phyloP scores from a whole-genome alignment of 2,797 vertebrate genomes.

The Lutjanus campechanus region DNA sequence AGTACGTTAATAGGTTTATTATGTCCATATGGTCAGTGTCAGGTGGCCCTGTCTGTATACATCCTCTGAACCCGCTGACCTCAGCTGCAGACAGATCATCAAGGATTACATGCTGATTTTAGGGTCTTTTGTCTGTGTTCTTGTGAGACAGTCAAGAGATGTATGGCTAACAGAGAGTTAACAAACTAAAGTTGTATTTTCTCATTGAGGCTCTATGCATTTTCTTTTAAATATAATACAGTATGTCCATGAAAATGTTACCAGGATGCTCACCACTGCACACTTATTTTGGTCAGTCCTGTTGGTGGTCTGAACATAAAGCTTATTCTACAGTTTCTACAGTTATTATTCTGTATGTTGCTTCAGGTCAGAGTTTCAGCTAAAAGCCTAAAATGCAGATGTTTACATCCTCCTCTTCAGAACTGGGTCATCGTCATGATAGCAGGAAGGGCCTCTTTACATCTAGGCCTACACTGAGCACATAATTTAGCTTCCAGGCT shows the following conservation, averaged over 20 bases:
- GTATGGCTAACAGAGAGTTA: not conserved
- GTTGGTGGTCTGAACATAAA: not conserved
- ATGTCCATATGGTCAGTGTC: slow-evolving; percentile 38
- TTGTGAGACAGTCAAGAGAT: not conserved
- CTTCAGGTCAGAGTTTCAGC: slow-evolving; percentile 7
- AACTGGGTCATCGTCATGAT: slow-evolving; percentile 13
- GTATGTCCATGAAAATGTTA: not conserved
- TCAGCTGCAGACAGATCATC: slow-evolving; percentile 36
- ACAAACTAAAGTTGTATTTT: not conserved
- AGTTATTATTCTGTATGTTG: not conserved
- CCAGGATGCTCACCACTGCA: not conserved
- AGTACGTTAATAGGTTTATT: slow-evolving; percentile 21
- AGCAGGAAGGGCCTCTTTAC: slow-evolving; percentile 19
- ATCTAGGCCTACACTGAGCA: not conserved
- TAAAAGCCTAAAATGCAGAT: slow-evolving; percentile 1
- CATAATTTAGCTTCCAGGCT: not conserved
- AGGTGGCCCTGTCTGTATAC: not conserved
- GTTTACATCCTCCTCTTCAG: slow-evolving; percentile 29
- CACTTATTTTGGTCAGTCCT: not conserved
- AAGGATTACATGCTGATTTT: slow-evolving; percentile 27
- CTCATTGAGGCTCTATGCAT: not conserved
- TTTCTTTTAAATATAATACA: not conserved
- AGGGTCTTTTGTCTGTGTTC: slow-evolving; percentile 3
- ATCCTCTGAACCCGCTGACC: slow-evolving; percentile 21
- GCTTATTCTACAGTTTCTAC: not conserved